Percentiles rank a stretch among this genome's conserved stretches.
These are phyloP conservation scores for Erethizon dorsatum DNA, from an alignment of 2,797 vertebrate genomes.

Conservation along the genomic window DNA sequence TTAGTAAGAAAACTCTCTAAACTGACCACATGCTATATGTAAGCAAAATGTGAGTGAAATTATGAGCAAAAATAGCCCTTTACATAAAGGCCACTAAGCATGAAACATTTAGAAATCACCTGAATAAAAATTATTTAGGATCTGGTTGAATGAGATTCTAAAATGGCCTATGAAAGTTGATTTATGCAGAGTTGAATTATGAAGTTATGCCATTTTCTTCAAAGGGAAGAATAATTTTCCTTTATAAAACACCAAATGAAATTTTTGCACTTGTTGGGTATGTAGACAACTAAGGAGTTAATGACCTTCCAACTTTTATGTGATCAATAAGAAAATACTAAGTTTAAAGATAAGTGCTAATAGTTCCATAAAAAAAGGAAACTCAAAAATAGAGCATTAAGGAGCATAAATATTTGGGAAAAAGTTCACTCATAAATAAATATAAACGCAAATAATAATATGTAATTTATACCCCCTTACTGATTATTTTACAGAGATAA, in stretches of 20 bases:
- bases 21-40: background rate
- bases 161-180: background rate
- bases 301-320: background rate
- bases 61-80: background rate
- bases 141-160: background rate
- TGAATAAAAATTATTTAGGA: constrained; percentile 15
- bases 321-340: constrained; percentile 14
- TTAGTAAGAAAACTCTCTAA: constrained; percentile 36
- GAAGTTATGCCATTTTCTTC: background rate
- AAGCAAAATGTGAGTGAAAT: background rate
- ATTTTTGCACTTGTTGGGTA: background rate
- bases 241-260: background rate
- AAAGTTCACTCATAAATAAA: background rate
- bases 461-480: background rate
- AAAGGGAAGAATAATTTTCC: background rate
- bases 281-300: background rate
- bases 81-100: background rate
- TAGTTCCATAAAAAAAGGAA: background rate
- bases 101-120: constrained; percentile 15
- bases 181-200: background rate
- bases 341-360: background rate
- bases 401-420: background rate
- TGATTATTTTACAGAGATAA: background rate
- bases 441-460: background rate
- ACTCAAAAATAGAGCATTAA: background rate